A percentile compares a stretch with the other conserved stretches of the same genome.
Evolutionary conservation across 2,888 invertebrate species (phyloP).

Genomic region (Odontomyia ornata): DNA sequence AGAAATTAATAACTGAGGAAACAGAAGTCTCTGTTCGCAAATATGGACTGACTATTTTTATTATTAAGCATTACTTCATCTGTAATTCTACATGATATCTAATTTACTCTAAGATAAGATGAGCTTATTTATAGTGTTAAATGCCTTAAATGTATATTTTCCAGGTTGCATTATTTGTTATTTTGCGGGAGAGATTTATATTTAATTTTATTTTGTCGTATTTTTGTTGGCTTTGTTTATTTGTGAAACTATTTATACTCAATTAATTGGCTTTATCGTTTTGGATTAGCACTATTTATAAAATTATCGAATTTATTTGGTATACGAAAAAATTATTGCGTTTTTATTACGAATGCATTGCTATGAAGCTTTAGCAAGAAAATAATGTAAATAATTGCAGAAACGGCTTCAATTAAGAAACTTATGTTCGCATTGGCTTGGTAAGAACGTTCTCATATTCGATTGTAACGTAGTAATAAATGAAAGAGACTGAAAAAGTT

Average conservation of each 20-base stretch:
- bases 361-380: background rate
- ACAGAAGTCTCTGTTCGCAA: constrained; percentile 16
- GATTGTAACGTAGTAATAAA: no score
- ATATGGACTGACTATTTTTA: constrained; percentile 39
- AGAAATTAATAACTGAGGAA: constrained; percentile 9
- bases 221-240: background rate
- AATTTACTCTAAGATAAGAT: constrained; percentile 13
- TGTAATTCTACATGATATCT: constrained; percentile 11
- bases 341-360: background rate
- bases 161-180: background rate
- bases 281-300: background rate
- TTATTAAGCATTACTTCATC: constrained; percentile 26
- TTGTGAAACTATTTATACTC: background rate
- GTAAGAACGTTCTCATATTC: no score
- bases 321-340: background rate
- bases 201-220: background rate
- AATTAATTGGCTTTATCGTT: background rate
- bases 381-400: background rate
- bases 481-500: constrained; percentile 10
- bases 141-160: constrained; percentile 5
- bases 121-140: constrained; percentile 10
- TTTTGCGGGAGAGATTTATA: background rate
- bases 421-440: no score
- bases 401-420: no score
- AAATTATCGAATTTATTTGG: background rate